Conservation (phyloP, 2,888 invertebrate genomes). For the Hemithea aestivaria region DNA sequence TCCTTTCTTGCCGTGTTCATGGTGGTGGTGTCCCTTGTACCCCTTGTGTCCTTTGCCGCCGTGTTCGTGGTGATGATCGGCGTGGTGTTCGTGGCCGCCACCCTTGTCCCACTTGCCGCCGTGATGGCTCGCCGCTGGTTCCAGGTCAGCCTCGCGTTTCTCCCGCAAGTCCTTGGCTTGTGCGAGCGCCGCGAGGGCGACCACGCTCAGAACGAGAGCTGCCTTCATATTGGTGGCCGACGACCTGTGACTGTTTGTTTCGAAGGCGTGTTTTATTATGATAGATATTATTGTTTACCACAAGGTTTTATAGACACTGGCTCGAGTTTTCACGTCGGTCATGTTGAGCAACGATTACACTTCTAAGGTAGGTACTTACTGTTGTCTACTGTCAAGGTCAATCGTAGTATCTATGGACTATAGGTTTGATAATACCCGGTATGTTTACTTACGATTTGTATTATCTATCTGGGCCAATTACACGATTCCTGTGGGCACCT, state of each 20-base stretch:
- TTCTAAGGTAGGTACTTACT: constrained; percentile 38
- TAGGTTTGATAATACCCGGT: constrained; percentile 6
- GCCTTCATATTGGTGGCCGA: constrained; percentile 54
- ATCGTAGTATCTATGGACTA: constrained; percentile 20
- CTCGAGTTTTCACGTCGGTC: constrained; percentile 53
- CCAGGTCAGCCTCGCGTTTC: constrained; percentile 72
- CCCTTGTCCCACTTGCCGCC: constrained; percentile 59
- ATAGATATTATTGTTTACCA: constrained; percentile 40
- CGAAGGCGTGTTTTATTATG: constrained; percentile 47
- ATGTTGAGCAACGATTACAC: constrained; percentile 61
- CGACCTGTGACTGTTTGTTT: constrained; percentile 22
- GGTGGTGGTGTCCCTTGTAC: constrained; percentile 82
- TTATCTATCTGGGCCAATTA: no score
- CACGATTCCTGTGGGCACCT: no score
- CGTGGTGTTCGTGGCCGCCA: constrained; percentile 81
- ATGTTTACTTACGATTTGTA: no score
- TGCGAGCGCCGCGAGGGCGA: constrained; percentile 63
- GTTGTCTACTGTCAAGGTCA: constrained; percentile 57
- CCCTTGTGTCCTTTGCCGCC: constrained; percentile 85
- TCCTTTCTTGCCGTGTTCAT: constrained; percentile 84
- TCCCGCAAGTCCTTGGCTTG: constrained; percentile 62
- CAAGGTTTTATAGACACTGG: constrained; percentile 69
- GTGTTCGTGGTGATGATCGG: constrained; percentile 80
- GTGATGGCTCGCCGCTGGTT: constrained; percentile 69
- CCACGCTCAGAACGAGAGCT: constrained; percentile 48